phyloP scores from a whole-genome alignment of 1,140 invertebrate genomes.

The Colletes latitarsis region DNA sequence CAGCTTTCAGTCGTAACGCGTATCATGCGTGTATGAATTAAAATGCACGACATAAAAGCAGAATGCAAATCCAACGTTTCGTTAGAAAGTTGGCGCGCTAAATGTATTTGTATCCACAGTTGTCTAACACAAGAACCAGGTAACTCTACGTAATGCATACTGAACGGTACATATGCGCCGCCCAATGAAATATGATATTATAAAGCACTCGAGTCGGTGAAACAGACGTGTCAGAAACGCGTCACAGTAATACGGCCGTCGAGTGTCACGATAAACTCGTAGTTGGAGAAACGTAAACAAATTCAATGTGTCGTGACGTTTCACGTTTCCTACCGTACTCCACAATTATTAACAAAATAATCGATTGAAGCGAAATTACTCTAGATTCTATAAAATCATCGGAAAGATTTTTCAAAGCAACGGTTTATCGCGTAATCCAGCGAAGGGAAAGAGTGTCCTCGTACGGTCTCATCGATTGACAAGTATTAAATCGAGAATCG shows the following conservation, averaged over 20 bases:
- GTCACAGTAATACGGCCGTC: neutral
- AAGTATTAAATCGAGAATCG: neutral
- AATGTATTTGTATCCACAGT: slow-evolving; percentile 19
- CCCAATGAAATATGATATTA: slow-evolving; percentile 31
- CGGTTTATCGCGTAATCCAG: no score
- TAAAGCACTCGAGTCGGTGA: slow-evolving; percentile 6
- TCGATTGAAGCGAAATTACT: no score
- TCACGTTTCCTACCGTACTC: no score
- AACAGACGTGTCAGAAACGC: neutral
- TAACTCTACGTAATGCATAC: slow-evolving; percentile 38
- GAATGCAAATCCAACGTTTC: slow-evolving; percentile 15
- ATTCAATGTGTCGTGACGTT: no score
- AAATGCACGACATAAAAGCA: no score
- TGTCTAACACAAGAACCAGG: slow-evolving; percentile 2
- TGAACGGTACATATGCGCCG: slow-evolving; percentile 20
- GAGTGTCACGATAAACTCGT: neutral
- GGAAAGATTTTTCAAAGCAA: no score
- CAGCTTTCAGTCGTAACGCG: no score
- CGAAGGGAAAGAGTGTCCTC: no score
- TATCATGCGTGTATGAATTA: neutral
- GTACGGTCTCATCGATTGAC: neutral
- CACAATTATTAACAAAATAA: no score
- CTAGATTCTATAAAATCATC: no score
- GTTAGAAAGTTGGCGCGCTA: slow-evolving; percentile 19
- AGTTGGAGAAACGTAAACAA: no score